phyloP scores from a whole-genome alignment of 2,797 vertebrate genomes.

The Rousettus madagascariensis region DNA sequence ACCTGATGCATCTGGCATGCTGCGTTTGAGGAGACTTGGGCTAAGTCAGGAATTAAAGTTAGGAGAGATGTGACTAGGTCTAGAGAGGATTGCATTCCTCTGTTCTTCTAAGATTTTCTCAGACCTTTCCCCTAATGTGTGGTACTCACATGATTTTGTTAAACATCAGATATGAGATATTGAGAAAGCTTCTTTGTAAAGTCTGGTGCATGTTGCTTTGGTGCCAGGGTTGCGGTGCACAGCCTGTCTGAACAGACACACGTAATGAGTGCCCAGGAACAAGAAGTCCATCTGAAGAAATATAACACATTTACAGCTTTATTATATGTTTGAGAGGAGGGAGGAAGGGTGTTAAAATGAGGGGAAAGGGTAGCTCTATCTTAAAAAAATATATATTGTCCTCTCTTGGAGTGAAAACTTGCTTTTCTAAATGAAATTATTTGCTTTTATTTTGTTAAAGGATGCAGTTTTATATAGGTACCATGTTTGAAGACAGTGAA shows the following conservation, averaged over 20 bases:
- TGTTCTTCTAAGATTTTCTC: neutral
- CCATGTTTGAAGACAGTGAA: neutral
- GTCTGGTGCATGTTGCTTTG: constrained; percentile 52
- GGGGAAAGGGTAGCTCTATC: neutral
- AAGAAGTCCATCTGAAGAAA: constrained; percentile 71
- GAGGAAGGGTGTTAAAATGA: neutral
- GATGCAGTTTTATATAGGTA: neutral
- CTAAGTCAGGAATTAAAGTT: constrained; percentile 46
- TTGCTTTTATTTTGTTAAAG: neutral
- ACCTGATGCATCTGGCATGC: neutral
- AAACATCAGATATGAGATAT: neutral
- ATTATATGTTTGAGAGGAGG: neutral
- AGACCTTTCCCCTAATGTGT: neutral
- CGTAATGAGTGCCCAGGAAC: constrained; percentile 63
- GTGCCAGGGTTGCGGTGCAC: constrained; percentile 50
- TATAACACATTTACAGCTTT: constrained; percentile 48
- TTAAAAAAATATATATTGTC: neutral
- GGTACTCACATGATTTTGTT: neutral
- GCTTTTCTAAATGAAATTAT: neutral
- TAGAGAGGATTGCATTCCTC: neutral
- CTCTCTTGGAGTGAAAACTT: neutral
- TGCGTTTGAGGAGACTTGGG: neutral
- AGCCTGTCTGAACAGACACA: constrained; percentile 76
- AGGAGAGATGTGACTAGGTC: neutral
- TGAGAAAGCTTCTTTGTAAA: constrained; percentile 47